A percentile compares a stretch with the other conserved stretches of the same genome.
Conservation (phyloP, 2,113 vertebrate genomes). For the Rattus norvegicus region GRCr8 NC_086035.1:12601501-12602000, state of each 20-base stretch:
- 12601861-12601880: not conserved
- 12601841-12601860: not conserved
- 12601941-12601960: not conserved
- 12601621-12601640: no score
- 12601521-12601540: no score
- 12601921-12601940: not conserved
- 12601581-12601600: no score
- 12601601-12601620: no score
- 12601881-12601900: not conserved
- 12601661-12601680: no score
- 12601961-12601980: accelerated
- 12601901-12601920: not conserved
- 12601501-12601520: accelerated
- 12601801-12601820: not conserved
- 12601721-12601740: not conserved
- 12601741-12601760: not conserved
- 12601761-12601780: not conserved
- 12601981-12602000: not conserved
- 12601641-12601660: no score
- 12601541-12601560: no score
- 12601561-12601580: no score
- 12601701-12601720: not conserved
- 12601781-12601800: not conserved
- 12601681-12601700: no score
- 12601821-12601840: not conserved